Evolutionary conservation across 2,888 invertebrate species (phyloP).

Genomic region (Fissipunctia ypsillon): DNA sequence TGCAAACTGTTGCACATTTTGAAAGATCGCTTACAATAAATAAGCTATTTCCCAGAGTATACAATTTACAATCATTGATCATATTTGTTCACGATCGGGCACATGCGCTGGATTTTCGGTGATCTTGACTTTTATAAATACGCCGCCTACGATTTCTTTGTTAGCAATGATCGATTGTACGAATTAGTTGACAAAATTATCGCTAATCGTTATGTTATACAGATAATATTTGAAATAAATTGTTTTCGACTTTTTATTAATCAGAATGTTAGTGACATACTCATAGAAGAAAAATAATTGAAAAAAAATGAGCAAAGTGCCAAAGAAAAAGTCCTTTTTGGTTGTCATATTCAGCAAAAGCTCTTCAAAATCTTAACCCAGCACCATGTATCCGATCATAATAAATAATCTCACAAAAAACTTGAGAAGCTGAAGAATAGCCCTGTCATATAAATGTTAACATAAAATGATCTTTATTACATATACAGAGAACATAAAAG

Average conservation of each 20-base stretch:
- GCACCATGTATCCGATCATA: conserved; percentile 49
- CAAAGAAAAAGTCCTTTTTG: neutral
- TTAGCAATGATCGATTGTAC: conserved; percentile 37
- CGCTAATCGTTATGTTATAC: neutral
- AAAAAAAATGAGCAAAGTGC: conserved; percentile 7
- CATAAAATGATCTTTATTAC: neutral
- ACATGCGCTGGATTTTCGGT: conserved; percentile 18
- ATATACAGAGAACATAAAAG: conserved; percentile 13
- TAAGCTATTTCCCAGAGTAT: conserved; percentile 61
- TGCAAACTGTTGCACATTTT: conserved; percentile 52
- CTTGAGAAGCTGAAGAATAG: conserved; percentile 62
- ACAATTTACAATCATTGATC: conserved; percentile 53
- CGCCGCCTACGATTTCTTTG: conserved; percentile 37
- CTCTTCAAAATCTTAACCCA: neutral
- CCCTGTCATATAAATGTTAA: conserved; percentile 9
- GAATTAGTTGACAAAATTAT: neutral
- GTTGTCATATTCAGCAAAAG: neutral
- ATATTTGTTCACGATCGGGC: conserved; percentile 48
- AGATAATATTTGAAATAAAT: neutral
- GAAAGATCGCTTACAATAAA: conserved; percentile 47
- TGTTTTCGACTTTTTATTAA: neutral
- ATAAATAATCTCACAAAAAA: conserved; percentile 40
- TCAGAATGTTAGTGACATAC: neutral
- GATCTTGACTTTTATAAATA: conserved; percentile 5
- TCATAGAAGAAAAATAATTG: neutral